Evolutionary conservation across 2,113 vertebrate species (phyloP).

Genomic region (Rhinogobius similis): DNA sequence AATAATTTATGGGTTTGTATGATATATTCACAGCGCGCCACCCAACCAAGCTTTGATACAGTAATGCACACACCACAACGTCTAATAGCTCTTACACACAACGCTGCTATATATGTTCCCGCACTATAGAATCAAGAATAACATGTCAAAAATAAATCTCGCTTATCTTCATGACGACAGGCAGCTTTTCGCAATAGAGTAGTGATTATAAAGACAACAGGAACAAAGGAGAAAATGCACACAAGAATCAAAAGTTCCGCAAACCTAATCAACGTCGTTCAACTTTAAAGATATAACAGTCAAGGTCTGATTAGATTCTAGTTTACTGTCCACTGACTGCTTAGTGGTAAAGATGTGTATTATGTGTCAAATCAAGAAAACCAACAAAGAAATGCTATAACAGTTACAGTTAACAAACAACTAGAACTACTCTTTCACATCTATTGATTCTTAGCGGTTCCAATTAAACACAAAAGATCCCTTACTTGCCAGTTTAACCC

Average conservation of each 20-base stretch:
- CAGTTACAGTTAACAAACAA: no score
- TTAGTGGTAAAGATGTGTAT: no score
- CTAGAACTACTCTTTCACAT: no score
- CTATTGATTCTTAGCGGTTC: no score
- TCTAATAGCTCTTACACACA: not conserved
- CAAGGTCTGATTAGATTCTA: not conserved
- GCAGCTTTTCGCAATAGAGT: not conserved
- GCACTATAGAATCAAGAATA: not conserved
- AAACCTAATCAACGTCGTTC: not conserved
- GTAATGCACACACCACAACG: not conserved
- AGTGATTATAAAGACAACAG: not conserved
- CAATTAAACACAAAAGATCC: no score
- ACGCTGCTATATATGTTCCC: not conserved
- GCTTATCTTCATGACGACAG: not conserved
- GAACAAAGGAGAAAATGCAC: not conserved
- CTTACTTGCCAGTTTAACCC: no score
- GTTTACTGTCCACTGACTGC: not conserved
- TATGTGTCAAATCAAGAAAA: no score
- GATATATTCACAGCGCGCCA: slow-evolving; percentile 31
- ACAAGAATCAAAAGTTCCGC: not conserved
- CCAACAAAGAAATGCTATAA: not conserved
- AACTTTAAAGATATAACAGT: not conserved
- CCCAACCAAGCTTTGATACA: not conserved
- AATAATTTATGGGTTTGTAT: slow-evolving; percentile 52
- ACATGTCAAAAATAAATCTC: not conserved